Base-by-base conservation (phyloP, 2,888 invertebrate species). In the Opisthograptis luteolata region DNA sequence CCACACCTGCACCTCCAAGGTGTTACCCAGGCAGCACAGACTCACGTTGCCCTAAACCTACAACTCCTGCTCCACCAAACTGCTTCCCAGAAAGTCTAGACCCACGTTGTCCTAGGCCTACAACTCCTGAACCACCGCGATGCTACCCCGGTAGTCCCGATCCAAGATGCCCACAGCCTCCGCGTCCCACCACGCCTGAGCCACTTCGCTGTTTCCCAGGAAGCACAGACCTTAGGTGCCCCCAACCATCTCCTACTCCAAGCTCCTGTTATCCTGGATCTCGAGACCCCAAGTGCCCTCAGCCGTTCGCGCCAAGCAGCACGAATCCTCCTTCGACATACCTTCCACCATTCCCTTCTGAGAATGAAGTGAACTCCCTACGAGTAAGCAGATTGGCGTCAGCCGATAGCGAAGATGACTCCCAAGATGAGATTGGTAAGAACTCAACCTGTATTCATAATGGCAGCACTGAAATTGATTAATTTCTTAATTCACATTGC, bases 311-410 rank as follows among this genome's bases (percentile, higher is more conserved):
- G 51, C 79, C 85, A 15, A 81, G 81, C 52, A 81, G 87, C 62
- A 79, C 85, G 17, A 82, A 84, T 56, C 81, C 91, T 55, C 83
- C 90, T 50, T 78, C 86, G 1, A 87, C 88, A 6, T 92, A 91
- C 56, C 72, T 91, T 20, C 90, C 91, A 3, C 91, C 91, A 7
- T 84, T 87, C 62, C 84, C 87, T 0, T 70, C 71, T 42, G 85
- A 81, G 55, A 88, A 89, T 62, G 87, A 88, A 74, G 64, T 87
- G 1, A 77, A 77, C 48, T 68, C 83, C 3, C 55, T 64, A 9
- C 74, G 81, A 53, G 55, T 64, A 8, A 75, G 79, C 41, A 79
- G 78, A 69, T 61, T 81, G 39, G 80, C 75, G 7, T 54, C 66
- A 2, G 76, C 82, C 27, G 75, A 71, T 52, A 55, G 77, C 6